Conservation (phyloP, 2,888 invertebrate genomes). For the Hipparchia semele region DNA sequence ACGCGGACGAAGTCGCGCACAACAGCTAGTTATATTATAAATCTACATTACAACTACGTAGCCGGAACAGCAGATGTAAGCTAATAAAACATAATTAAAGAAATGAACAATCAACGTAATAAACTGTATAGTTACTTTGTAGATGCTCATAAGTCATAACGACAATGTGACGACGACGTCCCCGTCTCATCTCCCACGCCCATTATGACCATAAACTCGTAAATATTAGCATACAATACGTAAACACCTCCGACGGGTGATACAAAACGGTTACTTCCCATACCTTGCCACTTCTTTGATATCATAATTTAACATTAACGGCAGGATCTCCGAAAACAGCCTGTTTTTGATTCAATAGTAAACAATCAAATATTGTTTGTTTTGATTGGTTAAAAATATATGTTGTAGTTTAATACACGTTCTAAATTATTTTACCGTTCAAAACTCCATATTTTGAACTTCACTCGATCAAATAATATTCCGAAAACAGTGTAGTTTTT, state of each 20-base stretch:
- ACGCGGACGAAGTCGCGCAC: no score
- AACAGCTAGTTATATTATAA: no score
- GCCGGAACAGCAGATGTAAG: constrained; percentile 7
- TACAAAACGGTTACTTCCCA: constrained; percentile 66
- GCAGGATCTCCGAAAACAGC: no score
- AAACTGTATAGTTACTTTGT: constrained; percentile 13
- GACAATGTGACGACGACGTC: constrained; percentile 24
- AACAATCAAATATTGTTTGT: no score
- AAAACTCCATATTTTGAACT: no score
- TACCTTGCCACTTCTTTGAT: constrained; percentile 24
- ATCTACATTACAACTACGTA: background rate
- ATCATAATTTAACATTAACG: background rate
- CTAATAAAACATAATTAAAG: constrained; percentile 24
- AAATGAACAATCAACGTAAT: constrained; percentile 25
- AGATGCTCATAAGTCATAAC: constrained; percentile 17
- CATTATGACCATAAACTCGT: constrained; percentile 61
- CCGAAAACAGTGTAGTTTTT: no score
- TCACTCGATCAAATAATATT: no score
- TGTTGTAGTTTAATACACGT: no score
- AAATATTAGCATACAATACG: constrained; percentile 74
- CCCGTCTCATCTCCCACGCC: constrained; percentile 58
- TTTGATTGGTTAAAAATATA: no score
- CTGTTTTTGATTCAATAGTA: no score
- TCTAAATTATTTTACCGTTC: no score
- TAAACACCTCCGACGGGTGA: constrained; percentile 60